Evolutionary conservation across 2,888 invertebrate species (phyloP).

Genomic region (Scaptomyza reducta): DNA sequence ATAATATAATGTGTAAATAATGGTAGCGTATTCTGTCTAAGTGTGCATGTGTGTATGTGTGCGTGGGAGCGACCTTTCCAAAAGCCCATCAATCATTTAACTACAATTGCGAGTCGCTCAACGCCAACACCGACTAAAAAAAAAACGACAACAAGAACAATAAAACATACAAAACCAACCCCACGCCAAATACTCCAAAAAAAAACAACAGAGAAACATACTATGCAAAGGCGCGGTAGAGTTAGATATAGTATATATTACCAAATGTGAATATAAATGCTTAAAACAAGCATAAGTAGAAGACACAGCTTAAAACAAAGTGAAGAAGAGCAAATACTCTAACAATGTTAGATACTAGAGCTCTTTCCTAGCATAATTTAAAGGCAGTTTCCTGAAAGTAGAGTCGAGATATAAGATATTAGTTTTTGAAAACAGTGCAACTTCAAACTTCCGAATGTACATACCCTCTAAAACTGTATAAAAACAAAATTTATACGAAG

Average conservation of each 20-base stretch:
- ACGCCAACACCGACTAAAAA: conserved; percentile 60
- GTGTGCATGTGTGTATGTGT: conserved; percentile 31
- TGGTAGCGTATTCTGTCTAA: conserved; percentile 24
- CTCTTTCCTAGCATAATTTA: too few relatives aligned
- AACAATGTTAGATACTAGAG: not conserved
- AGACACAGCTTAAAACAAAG: not conserved
- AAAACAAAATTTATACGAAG: too few relatives aligned
- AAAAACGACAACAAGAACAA: conserved; percentile 23
- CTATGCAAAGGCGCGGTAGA: conserved; percentile 44
- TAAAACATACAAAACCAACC: conserved; percentile 44
- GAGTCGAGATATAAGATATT: too few relatives aligned
- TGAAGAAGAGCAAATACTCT: conserved; percentile 23
- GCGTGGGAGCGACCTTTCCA: conserved; percentile 54
- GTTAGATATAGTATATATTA: conserved; percentile 50
- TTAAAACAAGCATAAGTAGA: conserved; percentile 28
- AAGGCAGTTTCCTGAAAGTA: too few relatives aligned
- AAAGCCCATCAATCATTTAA: conserved; percentile 73
- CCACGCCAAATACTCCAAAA: conserved; percentile 42
- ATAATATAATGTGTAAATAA: conserved; percentile 66
- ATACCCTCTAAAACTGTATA: not conserved
- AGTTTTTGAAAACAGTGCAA: too few relatives aligned
- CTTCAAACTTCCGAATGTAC: too few relatives aligned
- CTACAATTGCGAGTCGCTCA: conserved; percentile 62
- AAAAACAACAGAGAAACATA: not conserved
- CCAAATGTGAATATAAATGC: conserved; percentile 75